phyloP scores from a whole-genome alignment of 2,113 vertebrate genomes.

The Ageneiosus marmoratus region DNA sequence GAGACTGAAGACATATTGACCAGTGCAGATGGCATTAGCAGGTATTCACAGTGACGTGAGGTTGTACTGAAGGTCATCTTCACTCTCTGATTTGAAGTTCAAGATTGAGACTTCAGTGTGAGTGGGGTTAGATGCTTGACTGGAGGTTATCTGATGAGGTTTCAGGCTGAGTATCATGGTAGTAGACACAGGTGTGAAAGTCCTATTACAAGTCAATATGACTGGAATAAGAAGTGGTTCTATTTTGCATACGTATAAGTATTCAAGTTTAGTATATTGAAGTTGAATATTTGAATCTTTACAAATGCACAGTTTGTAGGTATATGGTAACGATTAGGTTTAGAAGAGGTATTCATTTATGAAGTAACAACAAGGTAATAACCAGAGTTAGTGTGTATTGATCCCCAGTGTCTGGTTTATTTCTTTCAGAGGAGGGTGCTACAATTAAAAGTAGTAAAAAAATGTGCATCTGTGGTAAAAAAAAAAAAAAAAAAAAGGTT shows the following conservation, averaged over 20 bases:
- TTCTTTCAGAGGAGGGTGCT: not conserved
- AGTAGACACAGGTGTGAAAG: not conserved
- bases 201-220: not conserved
- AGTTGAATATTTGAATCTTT: not conserved
- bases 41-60: not conserved
- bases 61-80: not conserved
- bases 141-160: not conserved
- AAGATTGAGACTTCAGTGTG: not conserved
- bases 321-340: not conserved
- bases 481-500: conserved; percentile 1
- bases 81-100: not conserved
- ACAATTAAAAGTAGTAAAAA: not conserved
- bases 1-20: not conserved
- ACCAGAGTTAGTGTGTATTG: not conserved
- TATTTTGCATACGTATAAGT: not conserved
- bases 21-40: not conserved
- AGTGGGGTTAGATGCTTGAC: not conserved
- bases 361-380: not conserved
- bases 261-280: not conserved
- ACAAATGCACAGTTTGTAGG: not conserved
- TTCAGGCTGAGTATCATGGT: not conserved
- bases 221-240: not conserved
- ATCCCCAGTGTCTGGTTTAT: conserved; percentile 4
- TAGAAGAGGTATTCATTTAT: not conserved
- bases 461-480: not conserved